phyloP scores from a whole-genome alignment of 2,113 vertebrate species.

The Phyllostomus discolor region DNA sequence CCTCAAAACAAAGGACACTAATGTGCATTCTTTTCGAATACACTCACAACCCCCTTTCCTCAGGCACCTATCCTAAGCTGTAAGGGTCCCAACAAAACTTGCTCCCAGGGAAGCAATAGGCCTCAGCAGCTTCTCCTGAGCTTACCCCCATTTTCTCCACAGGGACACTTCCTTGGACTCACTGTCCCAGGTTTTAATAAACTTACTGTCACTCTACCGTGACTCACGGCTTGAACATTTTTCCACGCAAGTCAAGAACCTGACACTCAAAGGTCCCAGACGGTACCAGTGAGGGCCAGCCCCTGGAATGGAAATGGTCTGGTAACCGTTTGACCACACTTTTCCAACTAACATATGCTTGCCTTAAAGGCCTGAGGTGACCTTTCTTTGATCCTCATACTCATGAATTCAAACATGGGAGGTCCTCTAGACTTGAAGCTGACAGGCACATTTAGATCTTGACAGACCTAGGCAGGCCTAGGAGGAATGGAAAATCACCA shows the following conservation, averaged over 20 bases:
- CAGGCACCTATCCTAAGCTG: neutral
- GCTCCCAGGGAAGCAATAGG: neutral
- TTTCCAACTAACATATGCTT: neutral
- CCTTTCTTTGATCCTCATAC: neutral
- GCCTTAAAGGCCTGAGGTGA: neutral
- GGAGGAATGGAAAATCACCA: no score
- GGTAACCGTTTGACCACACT: neutral
- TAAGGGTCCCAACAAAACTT: neutral
- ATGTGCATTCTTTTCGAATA: neutral
- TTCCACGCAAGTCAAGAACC: neutral
- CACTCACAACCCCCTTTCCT: neutral
- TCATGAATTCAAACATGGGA: neutral
- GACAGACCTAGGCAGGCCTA: no score
- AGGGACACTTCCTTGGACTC: neutral
- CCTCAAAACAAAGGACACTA: neutral
- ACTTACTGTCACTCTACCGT: neutral
- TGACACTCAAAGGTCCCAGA: neutral
- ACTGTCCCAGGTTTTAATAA: neutral
- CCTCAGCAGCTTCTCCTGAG: neutral
- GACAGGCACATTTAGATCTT: neutral
- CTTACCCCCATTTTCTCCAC: neutral
- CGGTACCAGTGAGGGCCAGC: neutral
- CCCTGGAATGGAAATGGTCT: neutral
- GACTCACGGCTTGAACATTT: neutral
- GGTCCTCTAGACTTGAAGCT: neutral